Conservation (phyloP, 1,140 invertebrate genomes). For the Pseudomyrmex sp. region DNA sequence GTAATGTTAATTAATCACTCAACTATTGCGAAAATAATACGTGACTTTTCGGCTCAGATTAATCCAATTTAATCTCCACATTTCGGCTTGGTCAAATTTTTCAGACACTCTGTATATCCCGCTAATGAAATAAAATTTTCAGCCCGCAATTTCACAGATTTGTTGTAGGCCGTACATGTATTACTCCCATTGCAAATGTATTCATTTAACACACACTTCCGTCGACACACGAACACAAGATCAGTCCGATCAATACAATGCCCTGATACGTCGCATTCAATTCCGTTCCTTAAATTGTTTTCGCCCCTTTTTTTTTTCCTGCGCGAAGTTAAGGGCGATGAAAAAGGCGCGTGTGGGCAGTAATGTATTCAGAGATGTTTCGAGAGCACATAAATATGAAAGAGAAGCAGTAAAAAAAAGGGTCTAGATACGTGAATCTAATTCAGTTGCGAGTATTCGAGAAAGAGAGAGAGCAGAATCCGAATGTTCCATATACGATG, state of each 20-base stretch:
- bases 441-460: not conserved
- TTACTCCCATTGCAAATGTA: not conserved
- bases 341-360: not conserved
- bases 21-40: too few relatives aligned
- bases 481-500: too few relatives aligned
- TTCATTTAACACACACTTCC: not conserved
- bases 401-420: slow-evolving; percentile 6
- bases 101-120: too few relatives aligned
- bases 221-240: not conserved
- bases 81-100: too few relatives aligned
- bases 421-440: slow-evolving; percentile 15
- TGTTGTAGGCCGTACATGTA: not conserved
- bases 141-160: not conserved
- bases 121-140: too few relatives aligned
- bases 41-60: too few relatives aligned
- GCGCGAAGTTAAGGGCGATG: not conserved
- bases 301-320: not conserved
- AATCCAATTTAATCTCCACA: too few relatives aligned
- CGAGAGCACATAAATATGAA: slow-evolving; percentile 24
- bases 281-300: slow-evolving; percentile 46
- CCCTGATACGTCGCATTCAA: not conserved
- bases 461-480: not conserved
- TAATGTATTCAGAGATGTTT: slow-evolving; percentile 15
- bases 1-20: too few relatives aligned
- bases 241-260: slow-evolving; percentile 14